These are phyloP conservation scores for Hippocampus zosterae DNA, from an alignment of 2,113 vertebrate species.

Conservation along the genomic window DNA sequence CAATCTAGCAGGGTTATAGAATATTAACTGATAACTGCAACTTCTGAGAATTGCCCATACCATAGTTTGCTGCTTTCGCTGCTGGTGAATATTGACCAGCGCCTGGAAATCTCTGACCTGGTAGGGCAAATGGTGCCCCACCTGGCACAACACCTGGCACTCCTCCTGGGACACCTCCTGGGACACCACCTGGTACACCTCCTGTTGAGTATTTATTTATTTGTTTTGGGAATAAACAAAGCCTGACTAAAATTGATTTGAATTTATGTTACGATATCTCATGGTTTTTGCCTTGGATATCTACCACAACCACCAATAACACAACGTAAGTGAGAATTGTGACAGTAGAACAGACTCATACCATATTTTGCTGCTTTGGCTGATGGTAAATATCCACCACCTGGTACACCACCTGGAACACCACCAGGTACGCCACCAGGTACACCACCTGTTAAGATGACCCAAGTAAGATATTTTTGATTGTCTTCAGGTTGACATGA, in stretches of 20 bases:
- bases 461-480: not conserved
- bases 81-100: conserved; percentile 41
- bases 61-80: conserved; percentile 59
- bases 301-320: not conserved
- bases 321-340: not conserved
- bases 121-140: conserved; percentile 9
- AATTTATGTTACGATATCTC: not conserved
- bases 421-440: not conserved
- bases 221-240: not conserved
- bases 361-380: conserved; percentile 10
- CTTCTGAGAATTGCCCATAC: not conserved
- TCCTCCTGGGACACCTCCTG: conserved; percentile 11
- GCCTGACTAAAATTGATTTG: not conserved
- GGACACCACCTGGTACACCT: conserved; percentile 22
- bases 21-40: not conserved
- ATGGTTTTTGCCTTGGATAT: not conserved
- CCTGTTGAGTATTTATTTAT: conserved; percentile 9
- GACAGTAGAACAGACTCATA: not conserved
- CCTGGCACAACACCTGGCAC: conserved; percentile 14
- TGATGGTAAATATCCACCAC: conserved; percentile 1
- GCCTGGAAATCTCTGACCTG: conserved; percentile 15
- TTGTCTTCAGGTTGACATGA: not conserved
- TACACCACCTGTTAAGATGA: not conserved
- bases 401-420: not conserved
- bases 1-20: not conserved